Evolutionary conservation across 2,888 invertebrate genomes (phyloP).

Genomic region (Didymodactylos carnosus): DNA sequence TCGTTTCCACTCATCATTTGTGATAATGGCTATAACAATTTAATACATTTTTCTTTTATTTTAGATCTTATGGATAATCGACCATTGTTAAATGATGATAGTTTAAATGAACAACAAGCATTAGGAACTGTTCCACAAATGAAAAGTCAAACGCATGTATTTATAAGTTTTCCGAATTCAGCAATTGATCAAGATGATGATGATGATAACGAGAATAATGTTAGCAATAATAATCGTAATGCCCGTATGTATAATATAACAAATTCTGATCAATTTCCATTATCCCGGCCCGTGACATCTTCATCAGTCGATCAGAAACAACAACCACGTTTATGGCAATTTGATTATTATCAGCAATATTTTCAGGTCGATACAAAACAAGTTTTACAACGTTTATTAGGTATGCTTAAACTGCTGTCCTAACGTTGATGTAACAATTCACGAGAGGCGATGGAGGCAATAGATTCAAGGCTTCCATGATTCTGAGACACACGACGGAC

Average conservation of each 20-base stretch:
- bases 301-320: neutral
- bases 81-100: too few species aligned
- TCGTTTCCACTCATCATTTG: too few species aligned
- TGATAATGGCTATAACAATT: too few species aligned
- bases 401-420: too few species aligned
- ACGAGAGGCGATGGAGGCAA: too few species aligned
- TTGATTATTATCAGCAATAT: slow-evolving; percentile 36
- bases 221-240: neutral
- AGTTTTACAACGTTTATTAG: slow-evolving; percentile 59
- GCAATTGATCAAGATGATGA: neutral
- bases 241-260: neutral
- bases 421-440: too few species aligned
- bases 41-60: too few species aligned
- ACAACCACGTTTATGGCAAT: slow-evolving; percentile 1
- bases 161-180: slow-evolving; percentile 6
- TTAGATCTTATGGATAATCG: too few species aligned
- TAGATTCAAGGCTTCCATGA: too few species aligned
- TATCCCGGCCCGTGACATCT: neutral
- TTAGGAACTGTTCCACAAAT: too few species aligned
- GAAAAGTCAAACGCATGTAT: slow-evolving; percentile 6
- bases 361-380: slow-evolving; percentile 79
- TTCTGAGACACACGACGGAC: too few species aligned
- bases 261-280: neutral
- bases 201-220: neutral
- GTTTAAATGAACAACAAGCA: too few species aligned